Base-by-base conservation (phyloP, 2,888 invertebrate genomes). In the Rhyacophila evoluta region DNA sequence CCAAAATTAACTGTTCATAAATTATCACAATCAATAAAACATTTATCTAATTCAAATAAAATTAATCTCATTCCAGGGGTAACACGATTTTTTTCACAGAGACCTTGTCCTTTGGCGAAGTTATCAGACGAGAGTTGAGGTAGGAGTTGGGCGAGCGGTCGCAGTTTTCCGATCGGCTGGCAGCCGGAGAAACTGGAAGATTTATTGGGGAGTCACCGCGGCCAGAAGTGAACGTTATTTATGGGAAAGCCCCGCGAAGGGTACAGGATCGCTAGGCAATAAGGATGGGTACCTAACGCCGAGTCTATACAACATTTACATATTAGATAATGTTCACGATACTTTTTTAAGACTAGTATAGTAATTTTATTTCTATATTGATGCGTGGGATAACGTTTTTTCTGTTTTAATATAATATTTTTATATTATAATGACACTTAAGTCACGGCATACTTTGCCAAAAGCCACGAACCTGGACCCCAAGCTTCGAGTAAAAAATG, bases 181-280 rank as follows among this genome's bases (percentile, higher is more conserved):
- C 77, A 73, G 74, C 38, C 74, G 55, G 37, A 55, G 78, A 74
- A 74, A 69, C 74, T 73, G 71, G 12, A 74, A 78, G 78, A 78
- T 78, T 78, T 78, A 78, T 78, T 71, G 39, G 78, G 29, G 39
- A 74, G 74, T 70, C 70, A 74, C 78, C 70, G 78, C 78, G 78
- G 78, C 78, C 74, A 78, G 78, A 78, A 78, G 78, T 74, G 78
- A 78, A 55, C 78, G 78, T 78, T 74, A 78, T 78, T 78, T 78
- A 78, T 78, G 70, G 55, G 67, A 28, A 33, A 74, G 38, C 70
- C 37, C n/a, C 33, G 70, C 29, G 55, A 55, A 72, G 37, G 68
- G 29, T 27, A 39, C 29, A 55, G 36, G 72, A 33, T 55, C 28
- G 77, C 29, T 11, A 29, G 69, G 67, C 68, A 11, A 5, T 19